These are phyloP conservation scores for Drosophila paulistorum DNA, from an alignment of 1,140 invertebrate genomes.

Conservation along the genomic window DNA sequence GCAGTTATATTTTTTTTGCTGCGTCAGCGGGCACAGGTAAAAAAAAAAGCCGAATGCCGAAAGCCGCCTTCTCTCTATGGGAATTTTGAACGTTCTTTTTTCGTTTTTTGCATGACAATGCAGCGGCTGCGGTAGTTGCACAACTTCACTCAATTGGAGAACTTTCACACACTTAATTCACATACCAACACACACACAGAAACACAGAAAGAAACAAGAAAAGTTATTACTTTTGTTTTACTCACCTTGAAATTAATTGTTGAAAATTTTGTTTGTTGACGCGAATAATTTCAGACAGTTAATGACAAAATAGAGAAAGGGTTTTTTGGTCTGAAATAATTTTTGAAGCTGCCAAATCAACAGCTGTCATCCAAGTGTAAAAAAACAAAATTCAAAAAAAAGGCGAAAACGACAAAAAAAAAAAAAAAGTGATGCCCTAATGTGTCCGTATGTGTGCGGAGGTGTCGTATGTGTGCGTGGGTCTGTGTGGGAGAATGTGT, in stretches of 20 bases:
- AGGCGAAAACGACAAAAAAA: slow-evolving; percentile 4
- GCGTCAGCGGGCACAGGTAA: neutral
- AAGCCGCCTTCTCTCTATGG: neutral
- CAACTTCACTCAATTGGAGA: slow-evolving; percentile 17
- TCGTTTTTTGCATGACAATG: slow-evolving; percentile 13
- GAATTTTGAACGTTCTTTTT: slow-evolving; percentile 1
- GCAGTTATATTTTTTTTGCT: slow-evolving; percentile 3
- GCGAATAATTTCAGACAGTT: slow-evolving; percentile 27
- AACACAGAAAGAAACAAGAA: neutral
- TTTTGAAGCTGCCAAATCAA: slow-evolving; percentile 38
- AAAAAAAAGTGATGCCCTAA: slow-evolving; percentile 35
- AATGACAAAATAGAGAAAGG: slow-evolving; percentile 15
- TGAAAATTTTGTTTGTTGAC: neutral
- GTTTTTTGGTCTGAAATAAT: neutral
- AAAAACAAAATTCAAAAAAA: slow-evolving; percentile 24
- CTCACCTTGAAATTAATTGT: slow-evolving; percentile 12
- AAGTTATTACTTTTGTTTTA: neutral
- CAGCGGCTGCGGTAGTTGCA: neutral
- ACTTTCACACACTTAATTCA: slow-evolving; percentile 11
- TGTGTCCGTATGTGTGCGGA: slow-evolving; percentile 14
- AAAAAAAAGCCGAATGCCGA: neutral
- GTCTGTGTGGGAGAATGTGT: slow-evolving; percentile 24
- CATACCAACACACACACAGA: neutral
- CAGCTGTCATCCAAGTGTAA: slow-evolving; percentile 37
- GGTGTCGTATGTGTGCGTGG: slow-evolving; percentile 24